phyloP scores from a whole-genome alignment of 2,888 invertebrate genomes.

The Pandemis corylana region DNA sequence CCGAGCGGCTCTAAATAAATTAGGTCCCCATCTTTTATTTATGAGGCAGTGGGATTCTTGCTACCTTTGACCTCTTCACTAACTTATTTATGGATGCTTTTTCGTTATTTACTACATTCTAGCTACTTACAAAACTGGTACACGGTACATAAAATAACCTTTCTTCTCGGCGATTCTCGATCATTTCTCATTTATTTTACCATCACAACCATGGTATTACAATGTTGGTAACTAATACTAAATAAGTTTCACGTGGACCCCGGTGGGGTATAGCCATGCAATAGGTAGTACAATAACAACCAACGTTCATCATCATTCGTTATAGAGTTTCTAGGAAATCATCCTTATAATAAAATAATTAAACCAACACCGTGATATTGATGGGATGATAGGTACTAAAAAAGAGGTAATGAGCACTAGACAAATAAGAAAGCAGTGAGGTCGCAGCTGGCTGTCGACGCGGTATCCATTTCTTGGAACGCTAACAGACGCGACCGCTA shows the following conservation, averaged over 20 bases:
- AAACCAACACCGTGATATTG: neutral
- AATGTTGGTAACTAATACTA: too few species aligned
- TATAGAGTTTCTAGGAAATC: too few species aligned
- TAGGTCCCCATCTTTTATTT: slow-evolving; percentile 33
- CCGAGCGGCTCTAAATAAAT: slow-evolving; percentile 28
- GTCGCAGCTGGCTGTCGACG: neutral
- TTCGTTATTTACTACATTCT: slow-evolving; percentile 14
- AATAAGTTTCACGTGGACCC: too few species aligned
- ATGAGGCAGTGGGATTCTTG: slow-evolving; percentile 25
- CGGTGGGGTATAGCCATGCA: too few species aligned
- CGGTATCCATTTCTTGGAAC: neutral
- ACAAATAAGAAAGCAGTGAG: neutral
- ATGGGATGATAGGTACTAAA: neutral
- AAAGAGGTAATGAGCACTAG: neutral
- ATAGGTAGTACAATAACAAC: too few species aligned
- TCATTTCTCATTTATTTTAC: too few species aligned
- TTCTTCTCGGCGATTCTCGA: too few species aligned
- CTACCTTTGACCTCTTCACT: slow-evolving; percentile 35
- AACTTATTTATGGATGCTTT: slow-evolving; percentile 19
- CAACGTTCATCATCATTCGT: too few species aligned
- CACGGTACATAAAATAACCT: too few species aligned
- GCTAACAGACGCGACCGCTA: neutral
- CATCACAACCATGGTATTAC: too few species aligned
- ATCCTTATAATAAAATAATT: neutral
- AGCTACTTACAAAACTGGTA: neutral